Base-by-base conservation (phyloP, 2,113 vertebrate genomes). In the Eptesicus fuscus region DNA sequence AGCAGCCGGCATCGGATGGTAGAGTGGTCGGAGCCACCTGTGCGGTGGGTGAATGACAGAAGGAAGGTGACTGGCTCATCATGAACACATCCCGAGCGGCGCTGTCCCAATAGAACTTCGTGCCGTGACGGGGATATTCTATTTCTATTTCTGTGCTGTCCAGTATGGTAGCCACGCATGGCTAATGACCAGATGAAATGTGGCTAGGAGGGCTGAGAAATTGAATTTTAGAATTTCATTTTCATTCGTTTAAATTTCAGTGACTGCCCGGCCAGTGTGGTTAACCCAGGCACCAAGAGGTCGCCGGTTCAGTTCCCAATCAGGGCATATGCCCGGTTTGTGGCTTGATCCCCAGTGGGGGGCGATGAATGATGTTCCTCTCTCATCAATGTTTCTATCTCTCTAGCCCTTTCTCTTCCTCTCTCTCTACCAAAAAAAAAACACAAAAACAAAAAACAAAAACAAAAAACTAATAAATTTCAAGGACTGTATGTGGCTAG, bases 161-260 rank as follows among this genome's bases (percentile, higher is more conserved):
- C 32, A 53, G 0, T 61, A 3, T 14, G 11, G 40, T 7, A 44
- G 49, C 76, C 44, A 11, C 0, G 1, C n/a, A 0, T 44, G n/a
- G 65, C n/a, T 22, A 4, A 51, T 85, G 53, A 47, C 61, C 20
- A 2, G 61, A 83, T 47, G 22, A 56, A 77, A 69, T 23, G 5
- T 82, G 76, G 17, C 53, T 32, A 25, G 35, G 9, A 12, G 1
- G 7, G 22, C 51, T 22, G 42, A 83, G 18, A 47, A 85, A 22
- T 5, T 35, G 14, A 82, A 77, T 59, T 71, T 86, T 71, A 30
- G 44, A 13, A 70, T 93, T 65, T 25, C 16, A 78, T 40, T 30
- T 80, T 71, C 25, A 47, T 70, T 59, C 0, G 20, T 70, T 91
- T 73, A 40, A 49, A 47, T 69, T 42, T 77, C 63, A 61, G 13